Conservation (phyloP, 2,888 invertebrate species). For the Cephus pygmeus region DNA sequence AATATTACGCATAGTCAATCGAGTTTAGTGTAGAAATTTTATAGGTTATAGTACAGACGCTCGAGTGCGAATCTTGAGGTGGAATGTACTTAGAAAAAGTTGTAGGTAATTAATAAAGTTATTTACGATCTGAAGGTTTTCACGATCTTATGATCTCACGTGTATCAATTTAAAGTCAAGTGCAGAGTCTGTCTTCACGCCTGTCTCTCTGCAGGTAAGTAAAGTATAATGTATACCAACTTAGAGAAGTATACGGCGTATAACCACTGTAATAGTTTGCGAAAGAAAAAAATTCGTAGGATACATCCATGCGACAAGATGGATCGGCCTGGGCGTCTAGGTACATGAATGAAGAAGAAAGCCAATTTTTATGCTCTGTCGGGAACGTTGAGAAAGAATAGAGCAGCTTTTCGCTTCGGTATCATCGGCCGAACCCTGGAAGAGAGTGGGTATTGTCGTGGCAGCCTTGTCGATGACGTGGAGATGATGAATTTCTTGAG, state of each 20-base stretch:
- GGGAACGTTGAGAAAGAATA: constrained; percentile 15
- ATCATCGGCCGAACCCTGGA: constrained; percentile 12
- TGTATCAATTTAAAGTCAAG: background rate
- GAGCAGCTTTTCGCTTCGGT: constrained; percentile 10
- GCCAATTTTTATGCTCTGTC: constrained; percentile 8
- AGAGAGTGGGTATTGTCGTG: constrained; percentile 32
- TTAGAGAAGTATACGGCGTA: background rate
- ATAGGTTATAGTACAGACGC: background rate
- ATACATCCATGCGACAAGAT: constrained; percentile 32
- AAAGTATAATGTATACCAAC: background rate
- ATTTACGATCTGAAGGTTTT: background rate
- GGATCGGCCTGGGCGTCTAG: constrained; percentile 23
- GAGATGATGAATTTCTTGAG: constrained; percentile 42
- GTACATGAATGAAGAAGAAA: constrained; percentile 11
- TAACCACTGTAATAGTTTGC: constrained; percentile 19
- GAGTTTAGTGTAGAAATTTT: background rate
- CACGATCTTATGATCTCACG: background rate
- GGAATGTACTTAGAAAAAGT: no score
- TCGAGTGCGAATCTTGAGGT: background rate
- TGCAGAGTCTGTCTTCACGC: background rate
- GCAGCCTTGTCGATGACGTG: constrained; percentile 38
- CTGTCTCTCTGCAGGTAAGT: background rate
- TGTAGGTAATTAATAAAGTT: background rate
- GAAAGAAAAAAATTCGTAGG: constrained; percentile 25
- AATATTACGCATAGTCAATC: background rate